These are phyloP conservation scores for Oryzias dopingdopingensis DNA, from an alignment of 2,797 vertebrate species.

Conservation along the genomic window DNA sequence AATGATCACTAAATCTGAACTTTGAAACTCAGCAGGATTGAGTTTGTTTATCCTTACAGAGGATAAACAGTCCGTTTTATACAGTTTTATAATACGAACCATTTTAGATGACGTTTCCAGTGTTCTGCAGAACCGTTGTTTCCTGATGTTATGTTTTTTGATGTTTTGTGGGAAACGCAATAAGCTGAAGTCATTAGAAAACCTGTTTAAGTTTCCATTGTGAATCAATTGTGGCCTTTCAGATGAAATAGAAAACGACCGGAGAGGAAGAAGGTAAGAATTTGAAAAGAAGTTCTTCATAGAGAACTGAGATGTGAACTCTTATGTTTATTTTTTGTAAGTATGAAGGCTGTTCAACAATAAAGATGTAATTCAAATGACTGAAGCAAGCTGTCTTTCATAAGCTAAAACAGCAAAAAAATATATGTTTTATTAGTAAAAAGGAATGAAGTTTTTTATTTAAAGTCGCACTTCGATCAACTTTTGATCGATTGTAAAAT, in stretches of 20 bases:
- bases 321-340: too few relatives aligned
- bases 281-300: slow-evolving; percentile 8
- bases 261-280: not conserved
- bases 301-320: not conserved
- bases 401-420: too few relatives aligned
- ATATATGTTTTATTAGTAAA: not conserved
- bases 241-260: slow-evolving; percentile 8
- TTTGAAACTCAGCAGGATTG: slow-evolving; percentile 25
- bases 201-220: slow-evolving; percentile 27
- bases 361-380: too few relatives aligned
- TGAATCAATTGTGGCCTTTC: slow-evolving; percentile 60
- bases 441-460: not conserved
- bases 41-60: slow-evolving; percentile 13
- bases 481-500: too few relatives aligned
- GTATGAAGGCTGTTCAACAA: too few relatives aligned
- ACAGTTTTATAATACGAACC: slow-evolving; percentile 12
- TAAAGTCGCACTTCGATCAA: too few relatives aligned
- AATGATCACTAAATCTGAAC: slow-evolving; percentile 13
- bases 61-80: slow-evolving; percentile 24
- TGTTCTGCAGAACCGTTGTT: slow-evolving; percentile 5
- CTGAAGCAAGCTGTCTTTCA: too few relatives aligned
- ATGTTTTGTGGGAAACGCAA: not conserved
- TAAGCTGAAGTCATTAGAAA: slow-evolving; percentile 17
- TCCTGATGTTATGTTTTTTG: not conserved
- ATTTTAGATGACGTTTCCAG: slow-evolving; percentile 1